phyloP scores from a whole-genome alignment of 2,888 invertebrate genomes.

The Trachelus stipa region DNA sequence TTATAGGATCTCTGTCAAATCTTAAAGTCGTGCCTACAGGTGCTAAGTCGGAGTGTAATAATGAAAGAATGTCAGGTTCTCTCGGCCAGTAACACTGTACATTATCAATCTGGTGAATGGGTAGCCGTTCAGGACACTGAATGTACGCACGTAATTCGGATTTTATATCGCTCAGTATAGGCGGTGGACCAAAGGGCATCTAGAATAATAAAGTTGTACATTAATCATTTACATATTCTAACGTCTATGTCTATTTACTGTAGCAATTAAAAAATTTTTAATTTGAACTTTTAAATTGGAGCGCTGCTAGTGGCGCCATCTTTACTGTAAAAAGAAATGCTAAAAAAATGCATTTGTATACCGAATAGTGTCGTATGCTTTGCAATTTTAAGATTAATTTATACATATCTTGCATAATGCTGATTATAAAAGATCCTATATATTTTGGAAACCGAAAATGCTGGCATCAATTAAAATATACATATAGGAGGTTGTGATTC shows the following conservation, averaged over 20 bases:
- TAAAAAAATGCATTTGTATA: background rate
- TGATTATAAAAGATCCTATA: background rate
- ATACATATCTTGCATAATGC: background rate
- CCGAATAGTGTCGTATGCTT: background rate
- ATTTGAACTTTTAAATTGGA: background rate
- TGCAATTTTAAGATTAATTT: background rate
- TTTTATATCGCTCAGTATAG: conserved; percentile 75
- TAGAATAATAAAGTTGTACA: conserved; percentile 32
- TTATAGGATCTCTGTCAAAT: conserved; percentile 78
- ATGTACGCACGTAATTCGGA: conserved; percentile 76
- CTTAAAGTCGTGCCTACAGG: conserved; percentile 69
- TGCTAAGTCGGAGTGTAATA: conserved; percentile 69
- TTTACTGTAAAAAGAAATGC: background rate
- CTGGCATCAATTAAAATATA: background rate
- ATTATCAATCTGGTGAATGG: conserved; percentile 78
- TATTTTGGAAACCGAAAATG: background rate
- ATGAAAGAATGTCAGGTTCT: conserved; percentile 68
- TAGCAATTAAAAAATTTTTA: background rate
- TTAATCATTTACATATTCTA: background rate
- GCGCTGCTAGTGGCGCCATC: background rate
- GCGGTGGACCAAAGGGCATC: conserved; percentile 70
- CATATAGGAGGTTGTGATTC: background rate
- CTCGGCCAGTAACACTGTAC: conserved; percentile 77
- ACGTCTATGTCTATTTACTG: background rate
- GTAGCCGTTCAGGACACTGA: conserved; percentile 75